A percentile compares a stretch with the other conserved stretches of the same genome.
These are phyloP conservation scores for Mizuhopecten yessoensis DNA, from an alignment of 1,140 invertebrate genomes.

Conservation along the genomic window DNA sequence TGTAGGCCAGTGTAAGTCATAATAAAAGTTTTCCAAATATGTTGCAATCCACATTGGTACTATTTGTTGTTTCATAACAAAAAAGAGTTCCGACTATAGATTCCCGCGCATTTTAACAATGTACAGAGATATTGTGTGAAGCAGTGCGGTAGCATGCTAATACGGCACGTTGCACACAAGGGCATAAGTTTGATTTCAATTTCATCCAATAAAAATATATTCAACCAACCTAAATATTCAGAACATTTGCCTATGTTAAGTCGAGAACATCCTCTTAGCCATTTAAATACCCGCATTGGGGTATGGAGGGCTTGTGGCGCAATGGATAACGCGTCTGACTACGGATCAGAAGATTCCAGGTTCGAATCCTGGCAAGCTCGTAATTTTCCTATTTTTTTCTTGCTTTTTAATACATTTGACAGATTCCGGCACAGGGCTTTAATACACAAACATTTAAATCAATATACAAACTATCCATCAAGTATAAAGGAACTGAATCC, in stretches of 20 bases:
- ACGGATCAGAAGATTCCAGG: constrained; percentile 95
- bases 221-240: too few relatives aligned
- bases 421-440: too few relatives aligned
- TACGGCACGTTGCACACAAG: neutral
- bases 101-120: neutral
- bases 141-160: neutral
- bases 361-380: constrained; percentile 94
- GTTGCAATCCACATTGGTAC: neutral
- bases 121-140: neutral
- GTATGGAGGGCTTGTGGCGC: constrained; percentile 87
- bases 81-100: neutral
- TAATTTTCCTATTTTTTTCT: neutral
- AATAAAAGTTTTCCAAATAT: neutral
- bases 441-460: too few relatives aligned
- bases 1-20: too few relatives aligned
- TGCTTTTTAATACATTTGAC: too few relatives aligned
- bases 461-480: too few relatives aligned
- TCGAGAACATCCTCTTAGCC: too few relatives aligned
- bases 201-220: neutral
- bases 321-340: constrained; percentile 96
- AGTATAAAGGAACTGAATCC: too few relatives aligned
- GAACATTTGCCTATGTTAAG: too few relatives aligned
- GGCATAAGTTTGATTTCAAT: neutral
- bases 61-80: neutral
- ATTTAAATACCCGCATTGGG: too few relatives aligned